A percentile compares a stretch with the other conserved stretches of the same genome.
Evolutionary conservation across 2,113 vertebrate species (phyloP).

Genomic region (Chionomys nivalis): DNA sequence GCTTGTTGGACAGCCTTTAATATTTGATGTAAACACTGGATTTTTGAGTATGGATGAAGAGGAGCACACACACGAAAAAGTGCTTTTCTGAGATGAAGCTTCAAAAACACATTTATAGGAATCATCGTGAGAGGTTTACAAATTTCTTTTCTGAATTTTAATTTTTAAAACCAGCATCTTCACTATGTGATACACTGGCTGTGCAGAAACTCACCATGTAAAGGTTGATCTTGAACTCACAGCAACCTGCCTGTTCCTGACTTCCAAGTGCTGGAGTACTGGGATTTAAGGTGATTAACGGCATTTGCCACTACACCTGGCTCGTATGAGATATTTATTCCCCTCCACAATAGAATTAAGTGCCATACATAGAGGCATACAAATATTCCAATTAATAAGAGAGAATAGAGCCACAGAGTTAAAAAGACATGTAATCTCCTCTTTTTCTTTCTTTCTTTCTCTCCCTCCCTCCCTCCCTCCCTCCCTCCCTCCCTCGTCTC

Average conservation of each 20-base stretch:
- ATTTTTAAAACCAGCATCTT: neutral
- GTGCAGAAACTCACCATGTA: neutral
- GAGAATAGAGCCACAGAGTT: slow-evolving; percentile 22
- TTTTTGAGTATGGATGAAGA: neutral
- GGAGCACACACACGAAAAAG: neutral
- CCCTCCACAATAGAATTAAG: slow-evolving; percentile 24
- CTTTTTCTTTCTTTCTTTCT: no score
- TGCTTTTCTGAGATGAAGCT: slow-evolving; percentile 31
- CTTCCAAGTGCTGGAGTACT: no score
- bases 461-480: no score
- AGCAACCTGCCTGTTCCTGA: no score
- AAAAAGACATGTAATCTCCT: neutral
- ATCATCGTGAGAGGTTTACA: slow-evolving; percentile 1
- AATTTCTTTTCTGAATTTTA: neutral
- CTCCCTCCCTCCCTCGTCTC: no score
- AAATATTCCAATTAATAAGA: slow-evolving; percentile 3
- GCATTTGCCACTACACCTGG: neutral
- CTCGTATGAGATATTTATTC: neutral
- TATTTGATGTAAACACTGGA: slow-evolving; percentile 28
- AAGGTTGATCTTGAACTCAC: neutral
- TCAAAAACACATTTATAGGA: slow-evolving; percentile 27
- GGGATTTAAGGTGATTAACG: neutral
- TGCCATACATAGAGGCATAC: neutral
- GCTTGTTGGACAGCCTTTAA: neutral
- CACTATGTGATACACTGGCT: neutral